Base-by-base conservation (phyloP, 2,888 invertebrate genomes). In the Xestobium rufovillosum region DNA sequence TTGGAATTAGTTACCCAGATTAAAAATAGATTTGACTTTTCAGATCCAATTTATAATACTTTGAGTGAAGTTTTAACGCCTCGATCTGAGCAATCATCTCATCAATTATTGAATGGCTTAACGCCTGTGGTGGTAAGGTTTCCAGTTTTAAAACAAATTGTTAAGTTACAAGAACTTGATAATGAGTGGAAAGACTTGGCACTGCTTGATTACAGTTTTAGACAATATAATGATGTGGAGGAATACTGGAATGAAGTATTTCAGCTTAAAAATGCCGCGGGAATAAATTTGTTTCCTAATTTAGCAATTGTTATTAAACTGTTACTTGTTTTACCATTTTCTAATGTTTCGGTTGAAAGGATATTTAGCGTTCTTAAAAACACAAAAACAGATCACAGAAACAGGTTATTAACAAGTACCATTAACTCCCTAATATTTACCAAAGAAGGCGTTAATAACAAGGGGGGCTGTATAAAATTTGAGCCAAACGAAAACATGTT, bases 321-420 rank as follows among this genome's bases (percentile, higher is more conserved):
- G 3, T 28, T 43, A 11, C 17, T 43, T n/a, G 23, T 43, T 12
- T 14, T 39, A 4, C 41, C 41, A 3, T 50, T 48, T 42, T 51
- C 49, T 11, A 51, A 52, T 43, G 51, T 42, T 8, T 42, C 26
- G n/a, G 50, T 53, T n/a, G n/a, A n/a, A n/a, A n/a, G n/a, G n/a
- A n/a, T n/a, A 12, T 51, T 52, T 31, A 52, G 50, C 28, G 28
- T 36, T 16, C 28, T 51, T 8, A 48, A 50, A 35, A 45, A 38
- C 9, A 39, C 48, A 2, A 49, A 46, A 45, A 48, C 38, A 8
- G 40, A 42, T 14, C 38, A 50, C 23, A 43, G 50, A 41, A 50
- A 52, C 44, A 40, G 39, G 34, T 34, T 50, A 25, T 36, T 28
- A 12, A 43, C 42, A 23, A 39, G 40, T 31, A 47, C 47, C 30